phyloP scores from a whole-genome alignment of 2,797 vertebrate genomes.

The Lepus oiostolus region DNA sequence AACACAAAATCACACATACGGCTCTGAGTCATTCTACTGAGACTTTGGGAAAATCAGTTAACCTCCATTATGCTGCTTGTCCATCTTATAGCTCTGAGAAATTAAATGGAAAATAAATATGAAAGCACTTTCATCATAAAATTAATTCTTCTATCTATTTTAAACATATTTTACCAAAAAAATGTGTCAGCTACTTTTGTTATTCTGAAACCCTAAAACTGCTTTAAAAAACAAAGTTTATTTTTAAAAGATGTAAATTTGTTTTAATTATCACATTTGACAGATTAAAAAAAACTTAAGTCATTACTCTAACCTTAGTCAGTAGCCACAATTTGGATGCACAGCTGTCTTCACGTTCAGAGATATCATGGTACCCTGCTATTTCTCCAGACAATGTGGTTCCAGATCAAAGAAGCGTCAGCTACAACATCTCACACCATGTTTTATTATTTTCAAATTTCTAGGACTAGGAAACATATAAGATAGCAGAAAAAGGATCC shows the following conservation, averaged over 20 bases:
- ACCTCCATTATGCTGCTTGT: neutral
- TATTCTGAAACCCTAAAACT: slow-evolving; percentile 43
- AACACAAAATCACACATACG: slow-evolving; percentile 14
- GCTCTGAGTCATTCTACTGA: neutral
- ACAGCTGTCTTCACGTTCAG: neutral
- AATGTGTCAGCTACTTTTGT: neutral
- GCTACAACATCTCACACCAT: neutral
- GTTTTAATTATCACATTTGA: slow-evolving; percentile 41
- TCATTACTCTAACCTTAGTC: slow-evolving; percentile 1
- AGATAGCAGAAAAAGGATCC: slow-evolving; percentile 16
- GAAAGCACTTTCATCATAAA: neutral
- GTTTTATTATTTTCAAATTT: slow-evolving; percentile 14
- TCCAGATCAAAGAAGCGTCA: neutral
- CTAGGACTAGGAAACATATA: neutral
- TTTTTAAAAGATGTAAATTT: neutral
- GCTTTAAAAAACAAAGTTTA: neutral
- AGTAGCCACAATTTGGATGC: neutral
- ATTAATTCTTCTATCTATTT: neutral
- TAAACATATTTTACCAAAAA: too few species aligned
- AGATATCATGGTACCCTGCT: neutral
- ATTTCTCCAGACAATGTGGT: neutral
- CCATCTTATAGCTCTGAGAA: neutral
- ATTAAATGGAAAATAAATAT: slow-evolving; percentile 20
- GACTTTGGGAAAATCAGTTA: neutral
- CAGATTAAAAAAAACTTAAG: neutral